Base-by-base conservation (phyloP, 1,140 invertebrate species). In the Pteromalus puparum region DNA sequence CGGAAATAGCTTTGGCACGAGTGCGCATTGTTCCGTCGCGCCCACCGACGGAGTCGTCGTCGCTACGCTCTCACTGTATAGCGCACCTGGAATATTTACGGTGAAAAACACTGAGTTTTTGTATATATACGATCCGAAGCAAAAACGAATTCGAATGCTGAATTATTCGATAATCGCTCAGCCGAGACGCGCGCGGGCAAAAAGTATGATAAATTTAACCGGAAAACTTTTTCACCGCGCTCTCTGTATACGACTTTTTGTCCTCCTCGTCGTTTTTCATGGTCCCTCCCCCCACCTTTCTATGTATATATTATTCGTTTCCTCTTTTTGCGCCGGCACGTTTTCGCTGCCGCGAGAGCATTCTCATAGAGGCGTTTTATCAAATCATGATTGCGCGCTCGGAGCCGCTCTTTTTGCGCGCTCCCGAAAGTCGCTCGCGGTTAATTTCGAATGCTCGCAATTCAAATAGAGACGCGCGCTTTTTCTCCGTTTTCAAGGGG, bases 1-100 rank as follows among this genome's bases (percentile, higher is more conserved):
- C 67, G 79, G 68, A 81, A 81, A 81, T 81, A 81, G 68, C 79
- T 81, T 81, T 81, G 79, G 79, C 79, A 81, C 68, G 79, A 72
- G 21, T n/a, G 67, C 79, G 28, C 79, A 81, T 81, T 81, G 79
- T 81, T 80, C 61, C 77, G 77, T 67, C 26, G 48, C 73, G 42
- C 21, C 21, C 46, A 48, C 46, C 46, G 46, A 48, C 46, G 46
- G 46, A 48, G 75, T 46, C 21, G 72, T 74, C 18, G 30, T 34
- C 5, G 26, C 30, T 34, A 18, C 28, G 5, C 30, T 34, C 30
- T 34, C 30, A 5, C 4, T 34, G 3, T 6, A 5, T 34, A 34
- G 30, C 30, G 68, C 72, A 74, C 26, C 34, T 26, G 28, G 28
- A 30, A 74, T 74, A 74, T 74, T 74, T 38, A 42, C 34, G 2